phyloP scores from a whole-genome alignment of 1,140 invertebrate species.

The Laupala kohalensis region DNA sequence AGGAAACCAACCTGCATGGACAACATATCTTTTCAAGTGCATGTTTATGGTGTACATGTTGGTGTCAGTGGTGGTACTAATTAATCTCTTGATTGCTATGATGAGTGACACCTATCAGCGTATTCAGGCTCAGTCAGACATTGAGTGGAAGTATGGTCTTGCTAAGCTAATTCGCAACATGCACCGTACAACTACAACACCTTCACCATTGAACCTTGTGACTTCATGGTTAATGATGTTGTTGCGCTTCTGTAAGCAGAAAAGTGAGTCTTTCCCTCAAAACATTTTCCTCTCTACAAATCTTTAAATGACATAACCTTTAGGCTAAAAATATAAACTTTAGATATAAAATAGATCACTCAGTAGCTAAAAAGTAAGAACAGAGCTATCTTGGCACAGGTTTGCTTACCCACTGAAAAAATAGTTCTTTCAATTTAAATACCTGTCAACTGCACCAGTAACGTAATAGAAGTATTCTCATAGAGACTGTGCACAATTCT shows the following conservation, averaged over 20 bases:
- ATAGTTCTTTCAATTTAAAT: too few relatives aligned
- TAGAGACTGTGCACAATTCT: too few relatives aligned
- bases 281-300: too few relatives aligned
- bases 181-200: constrained; percentile 94
- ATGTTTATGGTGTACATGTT: constrained; percentile 93
- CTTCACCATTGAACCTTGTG: constrained; percentile 90
- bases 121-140: constrained; percentile 98
- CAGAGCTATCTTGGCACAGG: too few relatives aligned
- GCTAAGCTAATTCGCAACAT: constrained; percentile 97
- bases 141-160: constrained; percentile 99
- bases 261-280: constrained; percentile 36
- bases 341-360: too few relatives aligned
- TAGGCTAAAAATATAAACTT: too few relatives aligned
- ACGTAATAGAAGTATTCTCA: too few relatives aligned
- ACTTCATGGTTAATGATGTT: constrained; percentile 84
- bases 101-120: constrained; percentile 99
- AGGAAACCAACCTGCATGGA: constrained; percentile 53
- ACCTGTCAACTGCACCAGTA: too few relatives aligned
- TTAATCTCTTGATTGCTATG: constrained; percentile 99
- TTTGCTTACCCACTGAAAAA: too few relatives aligned
- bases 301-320: too few relatives aligned
- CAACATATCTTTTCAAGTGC: constrained; percentile 65
- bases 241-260: constrained; percentile 63
- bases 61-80: constrained; percentile 93
- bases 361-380: too few relatives aligned